Evolutionary conservation across 2,888 invertebrate species (phyloP).

Genomic region (Abrostola tripartita): DNA sequence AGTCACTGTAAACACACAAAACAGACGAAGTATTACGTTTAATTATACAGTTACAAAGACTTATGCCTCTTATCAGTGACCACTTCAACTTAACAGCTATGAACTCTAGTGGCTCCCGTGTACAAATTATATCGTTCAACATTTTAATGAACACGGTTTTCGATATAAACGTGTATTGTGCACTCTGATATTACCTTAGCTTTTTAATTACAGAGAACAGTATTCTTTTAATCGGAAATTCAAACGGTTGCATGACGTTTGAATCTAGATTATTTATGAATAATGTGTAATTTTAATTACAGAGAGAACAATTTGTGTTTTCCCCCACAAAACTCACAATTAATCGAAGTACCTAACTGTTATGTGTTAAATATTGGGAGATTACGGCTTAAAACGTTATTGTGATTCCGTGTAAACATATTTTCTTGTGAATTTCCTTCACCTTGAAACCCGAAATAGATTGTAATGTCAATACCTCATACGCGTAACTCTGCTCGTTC

Average conservation of each 20-base stretch:
- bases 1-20: constrained; percentile 74
- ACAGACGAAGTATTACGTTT: constrained; percentile 78
- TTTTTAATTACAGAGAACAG: constrained; percentile 43
- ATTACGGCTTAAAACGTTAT: constrained; percentile 6
- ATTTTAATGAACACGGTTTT: constrained; percentile 59
- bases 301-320: constrained; percentile 1
- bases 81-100: constrained; percentile 59
- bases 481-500: constrained; percentile 44
- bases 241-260: constrained; percentile 41
- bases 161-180: constrained; percentile 57
- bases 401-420: constrained; percentile 19
- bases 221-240: constrained; percentile 29
- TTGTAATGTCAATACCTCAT: constrained; percentile 46
- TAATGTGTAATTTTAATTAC: constrained; percentile 5
- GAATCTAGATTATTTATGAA: constrained; percentile 28
- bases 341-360: neutral
- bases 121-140: constrained; percentile 66
- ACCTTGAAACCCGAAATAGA: constrained; percentile 25
- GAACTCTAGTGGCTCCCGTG: constrained; percentile 57
- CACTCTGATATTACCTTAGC: constrained; percentile 56
- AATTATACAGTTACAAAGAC: constrained; percentile 78
- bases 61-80: constrained; percentile 70
- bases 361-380: neutral
- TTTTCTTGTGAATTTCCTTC: constrained; percentile 16
- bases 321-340: constrained; percentile 2